phyloP scores from a whole-genome alignment of 2,113 vertebrate species.

The Cyanoramphus novaezelandiae region DNA sequence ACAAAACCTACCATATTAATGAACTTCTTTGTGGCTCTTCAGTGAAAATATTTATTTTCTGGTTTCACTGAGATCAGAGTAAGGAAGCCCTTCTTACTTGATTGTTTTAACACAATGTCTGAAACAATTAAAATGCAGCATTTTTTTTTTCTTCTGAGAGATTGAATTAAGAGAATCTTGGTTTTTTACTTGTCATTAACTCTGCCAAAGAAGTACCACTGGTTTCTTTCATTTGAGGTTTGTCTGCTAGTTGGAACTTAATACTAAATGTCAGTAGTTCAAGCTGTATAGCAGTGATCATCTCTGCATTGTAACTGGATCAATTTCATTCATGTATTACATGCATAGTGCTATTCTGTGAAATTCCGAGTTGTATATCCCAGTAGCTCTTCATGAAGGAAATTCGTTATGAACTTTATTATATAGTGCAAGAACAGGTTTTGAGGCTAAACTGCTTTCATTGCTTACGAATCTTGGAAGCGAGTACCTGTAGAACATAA shows the following conservation, averaged over 20 bases:
- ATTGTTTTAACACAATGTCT: background rate
- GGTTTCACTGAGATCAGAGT: background rate
- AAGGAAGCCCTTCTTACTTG: background rate
- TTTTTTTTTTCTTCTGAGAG: background rate
- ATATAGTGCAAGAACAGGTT: background rate
- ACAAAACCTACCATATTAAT: background rate
- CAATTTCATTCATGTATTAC: background rate
- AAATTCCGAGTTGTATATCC: background rate
- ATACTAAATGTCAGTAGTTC: background rate
- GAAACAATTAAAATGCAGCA: background rate
- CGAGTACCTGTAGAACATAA: background rate
- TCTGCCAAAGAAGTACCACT: background rate
- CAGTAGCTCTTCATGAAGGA: background rate
- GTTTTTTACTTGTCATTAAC: background rate
- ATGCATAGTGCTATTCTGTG: background rate
- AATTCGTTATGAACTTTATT: background rate
- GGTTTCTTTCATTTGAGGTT: background rate
- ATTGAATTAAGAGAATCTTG: background rate
- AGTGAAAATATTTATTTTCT: background rate
- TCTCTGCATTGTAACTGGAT: background rate
- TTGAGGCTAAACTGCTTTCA: background rate
- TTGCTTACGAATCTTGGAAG: background rate
- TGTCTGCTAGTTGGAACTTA: background rate
- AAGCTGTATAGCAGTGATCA: background rate
- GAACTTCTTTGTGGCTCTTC: background rate